Evolutionary conservation across 2,888 invertebrate genomes (phyloP), one percentile per base, ranked within the genome.

Genomic region (Mayetiola destructor): DNA sequence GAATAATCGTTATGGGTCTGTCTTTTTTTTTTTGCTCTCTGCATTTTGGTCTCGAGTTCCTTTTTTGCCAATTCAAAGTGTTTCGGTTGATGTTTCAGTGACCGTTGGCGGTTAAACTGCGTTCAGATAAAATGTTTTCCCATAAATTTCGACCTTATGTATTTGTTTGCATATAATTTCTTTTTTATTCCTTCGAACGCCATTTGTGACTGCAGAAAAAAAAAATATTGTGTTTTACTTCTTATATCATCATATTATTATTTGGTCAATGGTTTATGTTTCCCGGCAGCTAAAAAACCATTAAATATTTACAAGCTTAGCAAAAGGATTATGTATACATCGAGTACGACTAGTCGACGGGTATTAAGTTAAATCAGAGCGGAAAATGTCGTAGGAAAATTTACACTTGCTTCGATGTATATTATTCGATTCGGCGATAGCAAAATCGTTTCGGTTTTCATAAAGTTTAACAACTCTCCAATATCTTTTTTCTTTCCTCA

Each of bases 21-120:
- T 21, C 10, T 42, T 23, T 2, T 42, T 39, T 39, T 39, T 39
- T 39, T 12, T 4, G 2, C 5, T 12, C 5, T 20, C 12, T 27
- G 27, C n/a, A 23, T 23, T 48, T 40, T n/a, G n/a, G n/a, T n/a
- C n/a, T n/a, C n/a, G n/a, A n/a, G n/a, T n/a, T n/a, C n/a, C n/a
- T n/a, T n/a, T n/a, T n/a, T n/a, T n/a, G n/a, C n/a, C n/a, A n/a
- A n/a, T n/a, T n/a, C n/a, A n/a, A n/a, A n/a, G n/a, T n/a, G n/a
- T n/a, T 42, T 48, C 16, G 27, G 48, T 48, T 48, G 48, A 48
- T 48, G 48, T 48, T 48, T 48, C 27, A 48, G 48, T 48, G 48
- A 48, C 48, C 48, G 48, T 48, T 48, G 48, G 48, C 48, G 48
- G 48, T 48, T 48, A 27, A 48, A 48, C 48, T 48, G 27, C 48